Evolutionary conservation across 2,113 vertebrate genomes (phyloP).

Genomic region (Cyanistes caeruleus): DNA sequence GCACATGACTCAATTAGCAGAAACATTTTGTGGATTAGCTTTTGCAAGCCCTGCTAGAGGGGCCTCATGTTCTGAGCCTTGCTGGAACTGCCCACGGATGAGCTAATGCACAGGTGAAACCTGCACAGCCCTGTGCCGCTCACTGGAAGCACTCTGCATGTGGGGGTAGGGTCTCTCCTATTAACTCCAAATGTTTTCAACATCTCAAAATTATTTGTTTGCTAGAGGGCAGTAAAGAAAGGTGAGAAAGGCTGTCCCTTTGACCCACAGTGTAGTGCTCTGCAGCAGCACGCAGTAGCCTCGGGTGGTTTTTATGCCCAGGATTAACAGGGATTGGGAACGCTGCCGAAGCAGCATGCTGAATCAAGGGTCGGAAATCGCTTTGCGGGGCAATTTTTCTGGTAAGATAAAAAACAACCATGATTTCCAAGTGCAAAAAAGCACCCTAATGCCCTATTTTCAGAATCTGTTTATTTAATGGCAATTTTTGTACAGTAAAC

Average conservation of each 20-base stretch:
- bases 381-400: not conserved
- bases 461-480: not conserved
- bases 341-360: constrained; percentile 15
- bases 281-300: not conserved
- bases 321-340: constrained; percentile 53
- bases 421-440: not conserved
- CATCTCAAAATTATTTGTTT: not conserved
- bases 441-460: not conserved
- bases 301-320: not conserved
- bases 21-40: not conserved
- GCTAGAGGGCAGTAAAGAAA: not conserved
- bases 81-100: not conserved
- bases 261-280: not conserved
- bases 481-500: not conserved
- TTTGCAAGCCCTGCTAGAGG: not conserved
- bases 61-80: not conserved
- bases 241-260: not conserved
- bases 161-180: not conserved
- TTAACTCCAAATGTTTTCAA: not conserved
- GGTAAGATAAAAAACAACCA: not conserved
- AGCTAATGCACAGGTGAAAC: not conserved
- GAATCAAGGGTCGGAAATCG: constrained; percentile 11
- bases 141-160: not conserved
- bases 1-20: not conserved
- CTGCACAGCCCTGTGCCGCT: accelerated